Base-by-base conservation (phyloP, 2,888 invertebrate genomes). In the Acanthoscelides obtectus region DNA sequence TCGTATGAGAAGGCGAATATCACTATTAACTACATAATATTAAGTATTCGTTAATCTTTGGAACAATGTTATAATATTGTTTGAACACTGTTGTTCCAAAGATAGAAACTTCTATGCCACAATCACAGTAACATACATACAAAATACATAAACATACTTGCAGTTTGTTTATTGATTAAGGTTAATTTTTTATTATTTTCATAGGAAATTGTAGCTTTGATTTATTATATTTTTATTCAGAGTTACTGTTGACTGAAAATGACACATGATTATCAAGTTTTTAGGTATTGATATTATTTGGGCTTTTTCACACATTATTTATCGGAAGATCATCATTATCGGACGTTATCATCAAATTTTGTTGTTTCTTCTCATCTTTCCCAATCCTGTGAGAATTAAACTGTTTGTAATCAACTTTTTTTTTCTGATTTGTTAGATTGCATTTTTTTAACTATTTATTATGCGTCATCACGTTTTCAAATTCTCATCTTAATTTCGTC, bases 41-140 rank as follows among this genome's bases (percentile, higher is more conserved):
- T 45, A 12, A 45, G 12, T 45, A 45, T 12, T 45, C 6, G 45
- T 17, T 12, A 45, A 12, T 45, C 45, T 45, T 45, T 45, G 45
- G 45, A 45, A 45, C 45, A 12, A 25, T 25, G 6, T 25, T 25
- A n/a, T 25, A 25, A 3, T 25, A 45, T 6, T 6, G 5, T 12
- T 20, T 68, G 68, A 25, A 65, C 63, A 69, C 22, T 74, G 72
- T 71, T 69, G 71, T 71, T 70, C 71, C 45, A 22, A 65, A 45
- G 20, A 12, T 45, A 4, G 17, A 45, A 12, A 17, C 73, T 68
- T 73, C 70, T 75, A 80, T 80, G 81, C 81, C 83, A 84, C 83
- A 80, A 79, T 83, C 81, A 84, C 83, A 84, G 82, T 83, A 83
- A 84, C 83, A 84, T 84, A 84, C 84, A 84, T 84, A 84, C 83